Evolutionary conservation across 2,797 vertebrate species (phyloP).

Genomic region (Poliocrania exsul): DNA sequence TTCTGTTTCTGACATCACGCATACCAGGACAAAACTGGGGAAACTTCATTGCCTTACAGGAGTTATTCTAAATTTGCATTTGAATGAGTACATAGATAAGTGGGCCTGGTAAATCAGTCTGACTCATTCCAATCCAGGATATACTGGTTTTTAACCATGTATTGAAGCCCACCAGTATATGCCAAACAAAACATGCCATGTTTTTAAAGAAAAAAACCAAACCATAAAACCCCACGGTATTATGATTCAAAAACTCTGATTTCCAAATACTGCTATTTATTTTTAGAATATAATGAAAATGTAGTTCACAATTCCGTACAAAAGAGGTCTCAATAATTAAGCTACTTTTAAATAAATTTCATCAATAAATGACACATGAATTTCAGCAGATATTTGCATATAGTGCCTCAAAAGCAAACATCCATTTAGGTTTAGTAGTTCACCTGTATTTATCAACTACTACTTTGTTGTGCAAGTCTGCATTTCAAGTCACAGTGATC

Average conservation of each 20-base stretch:
- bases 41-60: neutral
- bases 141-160: neutral
- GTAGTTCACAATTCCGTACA: neutral
- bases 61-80: neutral
- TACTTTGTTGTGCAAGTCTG: neutral
- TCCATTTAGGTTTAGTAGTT: neutral
- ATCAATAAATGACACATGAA: neutral
- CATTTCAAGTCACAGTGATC: conserved; percentile 15
- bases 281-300: neutral
- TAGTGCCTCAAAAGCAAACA: neutral
- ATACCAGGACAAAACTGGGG: neutral
- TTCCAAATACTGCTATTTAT: neutral
- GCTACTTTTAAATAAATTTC: neutral
- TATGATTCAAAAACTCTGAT: neutral
- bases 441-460: neutral
- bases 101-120: neutral
- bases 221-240: neutral
- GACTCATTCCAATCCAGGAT: neutral
- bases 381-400: neutral
- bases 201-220: neutral
- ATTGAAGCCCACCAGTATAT: neutral
- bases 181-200: neutral
- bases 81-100: neutral
- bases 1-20: neutral
- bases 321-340: neutral